Evolutionary conservation across 2,888 invertebrate species (phyloP).

Genomic region (Melikaiella ostensackeni): DNA sequence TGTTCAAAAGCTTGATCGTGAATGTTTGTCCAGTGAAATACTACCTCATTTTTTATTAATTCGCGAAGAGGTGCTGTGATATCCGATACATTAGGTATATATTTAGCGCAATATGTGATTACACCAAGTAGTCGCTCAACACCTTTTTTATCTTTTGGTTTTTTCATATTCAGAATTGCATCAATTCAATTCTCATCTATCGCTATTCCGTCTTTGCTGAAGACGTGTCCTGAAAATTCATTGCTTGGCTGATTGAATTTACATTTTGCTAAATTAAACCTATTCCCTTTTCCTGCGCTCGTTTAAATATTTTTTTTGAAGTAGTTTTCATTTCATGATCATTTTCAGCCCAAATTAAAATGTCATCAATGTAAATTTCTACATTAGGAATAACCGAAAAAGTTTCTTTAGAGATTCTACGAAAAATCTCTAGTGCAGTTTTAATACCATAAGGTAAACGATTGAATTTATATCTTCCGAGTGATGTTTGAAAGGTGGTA

Average conservation of each 20-base stretch:
- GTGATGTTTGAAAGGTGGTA: slow-evolving; percentile 63
- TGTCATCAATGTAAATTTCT: too few species aligned
- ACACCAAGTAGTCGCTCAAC: too few species aligned
- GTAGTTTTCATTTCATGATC: slow-evolving; percentile 40
- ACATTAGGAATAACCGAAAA: slow-evolving; percentile 47
- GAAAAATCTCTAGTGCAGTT: too few species aligned
- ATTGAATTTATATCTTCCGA: too few species aligned
- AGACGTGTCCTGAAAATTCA: neutral
- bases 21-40: neutral
- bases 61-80: too few species aligned
- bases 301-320: neutral
- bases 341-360: too few species aligned
- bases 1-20: too few species aligned
- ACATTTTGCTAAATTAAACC: neutral
- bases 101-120: too few species aligned
- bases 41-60: too few species aligned
- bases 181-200: slow-evolving; percentile 45
- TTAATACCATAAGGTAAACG: too few species aligned
- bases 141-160: slow-evolving; percentile 33
- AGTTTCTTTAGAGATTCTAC: slow-evolving; percentile 51
- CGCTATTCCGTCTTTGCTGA: too few species aligned
- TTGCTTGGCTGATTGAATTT: neutral
- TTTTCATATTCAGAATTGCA: slow-evolving; percentile 41
- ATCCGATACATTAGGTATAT: too few species aligned
- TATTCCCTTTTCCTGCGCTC: neutral